Evolutionary conservation across 2,888 invertebrate genomes (phyloP), one percentile per base, ranked within the genome.

Genomic region (Scrobipalpa costella): DNA sequence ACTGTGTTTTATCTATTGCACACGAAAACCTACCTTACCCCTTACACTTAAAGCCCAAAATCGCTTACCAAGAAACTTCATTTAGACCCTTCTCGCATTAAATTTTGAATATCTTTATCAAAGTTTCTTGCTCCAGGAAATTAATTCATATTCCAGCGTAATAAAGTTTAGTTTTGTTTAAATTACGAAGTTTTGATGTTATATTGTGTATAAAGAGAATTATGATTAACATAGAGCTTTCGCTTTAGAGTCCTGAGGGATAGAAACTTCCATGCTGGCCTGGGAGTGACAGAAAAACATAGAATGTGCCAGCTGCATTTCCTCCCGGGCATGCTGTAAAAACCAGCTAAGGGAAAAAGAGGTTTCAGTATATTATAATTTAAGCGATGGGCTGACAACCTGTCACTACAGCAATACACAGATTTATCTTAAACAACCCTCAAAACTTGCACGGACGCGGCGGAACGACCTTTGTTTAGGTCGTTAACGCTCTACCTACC

Each of bases 1-100:
- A 73, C 73, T 73, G 72, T 73, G 67, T 63, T 64, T 63, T 40
- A 61, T 36, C 33, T 9, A 8, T 6, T 61, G 1, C 70, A 69
- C n/a, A 13, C 59, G 1, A 72, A 66, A 64, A 52, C 60, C 55
- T 44, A 44, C 70, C 64, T 62, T 71, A 49, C 2, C 0, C 13
- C 17, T 2, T 7, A 0, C 1, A 1, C 0, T 5, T 63, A 67
- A 34, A 9, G 27, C n/a, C 13, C 40, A 67, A 64, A 69, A 52
- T 63, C 7, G 7, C 11, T 21, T 13, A 34, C 8, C 38, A 3
- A 7, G 47, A 55, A 27, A 49, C 13, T 0, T 0, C 0, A 57
- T 61, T 67, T 71, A 66, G n/a, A 11, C 17, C 68, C 33, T 70
- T 70, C 47, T 33, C 7, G 11, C 49, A 13, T 15, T 19, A 36